A percentile compares a stretch with the other conserved stretches of the same genome.
Evolutionary conservation across 2,113 vertebrate species (phyloP).

Genomic region (Furnarius figulus): DNA sequence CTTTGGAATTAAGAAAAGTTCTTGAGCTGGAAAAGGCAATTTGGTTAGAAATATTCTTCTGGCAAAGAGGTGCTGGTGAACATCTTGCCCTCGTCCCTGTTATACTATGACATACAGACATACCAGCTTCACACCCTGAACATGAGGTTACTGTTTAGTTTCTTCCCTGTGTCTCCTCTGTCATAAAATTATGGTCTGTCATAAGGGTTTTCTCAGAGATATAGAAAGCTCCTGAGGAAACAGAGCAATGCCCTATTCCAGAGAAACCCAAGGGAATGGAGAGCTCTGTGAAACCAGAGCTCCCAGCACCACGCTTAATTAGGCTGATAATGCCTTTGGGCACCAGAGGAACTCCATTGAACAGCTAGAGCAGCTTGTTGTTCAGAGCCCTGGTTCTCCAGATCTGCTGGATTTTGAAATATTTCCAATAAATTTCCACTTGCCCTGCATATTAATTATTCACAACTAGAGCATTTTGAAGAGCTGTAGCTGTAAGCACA

Average conservation of each 20-base stretch:
- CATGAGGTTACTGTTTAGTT: neutral
- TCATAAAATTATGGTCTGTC: neutral
- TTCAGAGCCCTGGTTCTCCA: neutral
- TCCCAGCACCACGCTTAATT: neutral
- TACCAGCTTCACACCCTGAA: neutral
- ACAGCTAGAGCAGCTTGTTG: neutral
- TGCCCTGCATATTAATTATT: neutral
- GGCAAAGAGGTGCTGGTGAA: neutral
- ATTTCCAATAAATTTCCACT: neutral
- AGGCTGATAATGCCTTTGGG: neutral
- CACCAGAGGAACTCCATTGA: neutral
- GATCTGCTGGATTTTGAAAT: neutral
- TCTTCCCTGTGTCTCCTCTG: neutral
- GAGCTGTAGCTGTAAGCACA: neutral
- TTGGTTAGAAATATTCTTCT: neutral
- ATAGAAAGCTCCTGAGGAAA: neutral
- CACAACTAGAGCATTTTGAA: neutral
- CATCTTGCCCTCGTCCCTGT: neutral
- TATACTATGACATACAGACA: neutral
- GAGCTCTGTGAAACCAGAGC: neutral
- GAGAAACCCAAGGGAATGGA: neutral
- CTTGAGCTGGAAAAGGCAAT: neutral
- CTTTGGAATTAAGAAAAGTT: neutral
- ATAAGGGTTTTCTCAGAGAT: neutral
- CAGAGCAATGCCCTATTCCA: neutral